Base-by-base conservation (phyloP, 37 sponge, comb jelly and placozoan species). In the Spongia lamella region DNA sequence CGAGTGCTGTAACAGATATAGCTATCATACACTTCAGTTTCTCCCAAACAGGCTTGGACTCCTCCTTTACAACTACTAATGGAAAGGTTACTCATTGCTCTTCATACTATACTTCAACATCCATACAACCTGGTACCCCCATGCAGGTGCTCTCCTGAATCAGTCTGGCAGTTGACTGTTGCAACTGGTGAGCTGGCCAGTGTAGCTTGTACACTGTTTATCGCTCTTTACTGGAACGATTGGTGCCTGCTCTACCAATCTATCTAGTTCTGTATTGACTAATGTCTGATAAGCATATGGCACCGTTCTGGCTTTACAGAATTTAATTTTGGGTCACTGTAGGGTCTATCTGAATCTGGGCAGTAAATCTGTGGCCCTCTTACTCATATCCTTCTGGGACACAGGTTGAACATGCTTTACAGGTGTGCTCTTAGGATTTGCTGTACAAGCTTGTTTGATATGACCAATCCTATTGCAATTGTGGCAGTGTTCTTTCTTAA, bases 41-140 rank as follows among this genome's bases (percentile, higher is more conserved):
- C 67, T 34, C 33, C 67, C 67, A 15, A 66, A 21, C 21, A 66
- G 38, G 38, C 39, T 66, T 14, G 67, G 67, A 16, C 67, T 21
- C 36, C 36, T 40, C 67, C 40, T 66, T 38, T 14, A 66, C 67
- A 38, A 66, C 37, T 21, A 66, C 38, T 13, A 36, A 38, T 13
- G 67, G 67, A 15, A 66, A 34, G 14, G 36, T 66, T 17, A 40
- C 67, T 38, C 22, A 14, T 14, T 66, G 67, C 36, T 21, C 67
- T n/a, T 38, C 67, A 66, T 30, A 66, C 16, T 1, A 24, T 34
- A 66, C 67, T 4, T 66, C 39, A 34, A 66, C 67, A 66, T 66
- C 38, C 1, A 16, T 38, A 1, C 13, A 17, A 34, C 67, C 67
- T 38, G 36, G 39, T 21, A 66, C 38, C 3, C 7, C n/a, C 53